Percentiles rank a stretch among this genome's conserved stretches.
Conservation (phyloP, 2,113 vertebrate species). For the Paratilapia polleni region DNA sequence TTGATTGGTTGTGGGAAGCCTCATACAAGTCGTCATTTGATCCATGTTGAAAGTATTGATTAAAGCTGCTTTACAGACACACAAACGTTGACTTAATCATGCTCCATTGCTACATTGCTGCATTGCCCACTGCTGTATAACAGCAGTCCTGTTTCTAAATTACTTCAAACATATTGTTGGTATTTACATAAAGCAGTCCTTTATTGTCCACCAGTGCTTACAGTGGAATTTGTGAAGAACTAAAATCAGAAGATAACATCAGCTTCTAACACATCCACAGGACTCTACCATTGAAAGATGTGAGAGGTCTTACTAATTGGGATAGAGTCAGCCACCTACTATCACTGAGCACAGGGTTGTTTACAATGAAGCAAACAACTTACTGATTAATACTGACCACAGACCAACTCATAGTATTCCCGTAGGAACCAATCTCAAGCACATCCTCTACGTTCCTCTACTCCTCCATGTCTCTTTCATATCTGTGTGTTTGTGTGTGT, state of each 20-base stretch:
- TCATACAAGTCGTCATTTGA: neutral
- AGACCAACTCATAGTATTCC: constrained; percentile 10
- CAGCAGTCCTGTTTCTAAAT: neutral
- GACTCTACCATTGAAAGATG: neutral
- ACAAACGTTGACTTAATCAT: neutral
- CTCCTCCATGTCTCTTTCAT: constrained; percentile 26
- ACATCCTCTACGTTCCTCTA: neutral
- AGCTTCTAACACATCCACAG: neutral
- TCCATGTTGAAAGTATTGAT: neutral
- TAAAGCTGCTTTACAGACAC: neutral
- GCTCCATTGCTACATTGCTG: neutral
- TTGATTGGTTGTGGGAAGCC: too few relatives aligned
- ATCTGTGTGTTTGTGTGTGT: neutral
- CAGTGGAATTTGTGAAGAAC: neutral
- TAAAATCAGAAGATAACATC: neutral
- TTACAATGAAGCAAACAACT: neutral
- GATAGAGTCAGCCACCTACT: neutral
- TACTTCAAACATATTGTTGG: neutral
- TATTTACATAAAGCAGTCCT: too few relatives aligned
- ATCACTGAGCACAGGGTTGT: neutral
- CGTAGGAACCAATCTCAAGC: neutral
- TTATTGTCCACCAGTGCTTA: too few relatives aligned
- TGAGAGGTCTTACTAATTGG: neutral
- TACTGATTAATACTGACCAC: constrained; percentile 12
- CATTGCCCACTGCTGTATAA: neutral